A percentile compares a stretch with the other conserved stretches of the same genome.
phyloP scores from a whole-genome alignment of 2,113 vertebrate species.

The Hemichromis elongatus region DNA sequence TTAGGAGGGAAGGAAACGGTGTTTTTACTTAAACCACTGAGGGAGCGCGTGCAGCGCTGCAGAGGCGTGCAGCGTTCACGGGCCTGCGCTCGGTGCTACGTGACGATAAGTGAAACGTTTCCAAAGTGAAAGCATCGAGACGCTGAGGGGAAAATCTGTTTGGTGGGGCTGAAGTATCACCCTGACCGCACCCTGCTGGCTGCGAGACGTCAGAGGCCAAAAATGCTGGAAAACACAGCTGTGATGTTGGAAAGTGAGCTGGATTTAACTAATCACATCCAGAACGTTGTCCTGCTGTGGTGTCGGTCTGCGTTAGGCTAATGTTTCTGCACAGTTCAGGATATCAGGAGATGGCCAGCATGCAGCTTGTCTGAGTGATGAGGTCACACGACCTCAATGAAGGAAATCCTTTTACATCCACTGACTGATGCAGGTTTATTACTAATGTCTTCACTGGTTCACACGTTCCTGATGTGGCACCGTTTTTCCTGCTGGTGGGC shows the following conservation, averaged over 20 bases:
- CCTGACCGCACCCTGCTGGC: neutral
- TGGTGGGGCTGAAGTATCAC: neutral
- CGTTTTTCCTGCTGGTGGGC: neutral
- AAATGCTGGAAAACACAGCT: neutral
- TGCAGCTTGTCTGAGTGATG: rapidly evolving
- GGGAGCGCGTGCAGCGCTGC: neutral
- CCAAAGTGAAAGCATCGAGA: neutral
- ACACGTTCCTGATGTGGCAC: neutral
- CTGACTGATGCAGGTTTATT: neutral
- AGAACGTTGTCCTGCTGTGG: neutral
- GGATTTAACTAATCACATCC: neutral
- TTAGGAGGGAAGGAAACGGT: neutral
- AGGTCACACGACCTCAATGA: neutral
- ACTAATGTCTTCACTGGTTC: rapidly evolving
- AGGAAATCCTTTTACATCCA: neutral
- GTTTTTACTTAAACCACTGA: rapidly evolving
- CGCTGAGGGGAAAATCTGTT: rapidly evolving
- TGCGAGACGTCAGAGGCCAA: neutral
- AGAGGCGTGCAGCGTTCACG: neutral
- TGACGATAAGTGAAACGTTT: rapidly evolving
- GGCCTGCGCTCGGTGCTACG: neutral
- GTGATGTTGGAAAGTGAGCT: rapidly evolving
- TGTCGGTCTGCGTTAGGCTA: neutral
- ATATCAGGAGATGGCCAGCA: rapidly evolving
- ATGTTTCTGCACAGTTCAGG: rapidly evolving